phyloP scores from a whole-genome alignment of 2,113 vertebrate species.

The Pristiophorus japonicus region DNA sequence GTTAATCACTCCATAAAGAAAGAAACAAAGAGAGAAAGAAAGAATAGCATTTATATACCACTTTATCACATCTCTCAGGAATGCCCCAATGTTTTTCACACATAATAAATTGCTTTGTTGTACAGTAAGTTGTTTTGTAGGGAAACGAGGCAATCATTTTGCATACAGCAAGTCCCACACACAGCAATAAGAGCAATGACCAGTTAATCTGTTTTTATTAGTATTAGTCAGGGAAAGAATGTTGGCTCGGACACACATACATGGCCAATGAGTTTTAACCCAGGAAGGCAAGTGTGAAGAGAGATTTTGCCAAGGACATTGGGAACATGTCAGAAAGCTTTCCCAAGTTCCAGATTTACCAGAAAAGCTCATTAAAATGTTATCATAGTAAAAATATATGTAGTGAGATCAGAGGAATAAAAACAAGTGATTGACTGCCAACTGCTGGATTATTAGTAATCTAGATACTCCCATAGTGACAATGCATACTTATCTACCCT shows the following conservation, averaged over 20 bases:
- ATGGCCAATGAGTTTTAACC: background rate
- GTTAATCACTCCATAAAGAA: background rate
- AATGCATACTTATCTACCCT: background rate
- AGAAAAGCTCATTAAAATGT: conserved; percentile 9
- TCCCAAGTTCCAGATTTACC: conserved; percentile 19
- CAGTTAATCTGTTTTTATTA: conserved; percentile 21
- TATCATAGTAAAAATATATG: conserved; percentile 15
- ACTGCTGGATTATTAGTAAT: background rate
- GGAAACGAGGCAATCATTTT: background rate
- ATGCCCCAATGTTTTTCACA: background rate
- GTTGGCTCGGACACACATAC: background rate
- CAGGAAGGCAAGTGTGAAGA: background rate
- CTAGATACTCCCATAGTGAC: background rate
- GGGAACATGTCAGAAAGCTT: conserved; percentile 19
- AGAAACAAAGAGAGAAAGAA: background rate
- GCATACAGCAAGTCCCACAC: background rate
- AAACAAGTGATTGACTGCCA: background rate
- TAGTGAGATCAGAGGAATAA: background rate
- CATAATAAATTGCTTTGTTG: background rate
- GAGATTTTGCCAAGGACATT: background rate
- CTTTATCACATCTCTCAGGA: background rate
- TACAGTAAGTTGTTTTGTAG: background rate
- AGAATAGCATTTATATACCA: background rate
- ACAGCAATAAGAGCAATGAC: background rate
- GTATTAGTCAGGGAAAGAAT: conserved; percentile 18